Conservation (phyloP, 2,113 vertebrate species). For the Dryoscopus gambensis region DNA sequence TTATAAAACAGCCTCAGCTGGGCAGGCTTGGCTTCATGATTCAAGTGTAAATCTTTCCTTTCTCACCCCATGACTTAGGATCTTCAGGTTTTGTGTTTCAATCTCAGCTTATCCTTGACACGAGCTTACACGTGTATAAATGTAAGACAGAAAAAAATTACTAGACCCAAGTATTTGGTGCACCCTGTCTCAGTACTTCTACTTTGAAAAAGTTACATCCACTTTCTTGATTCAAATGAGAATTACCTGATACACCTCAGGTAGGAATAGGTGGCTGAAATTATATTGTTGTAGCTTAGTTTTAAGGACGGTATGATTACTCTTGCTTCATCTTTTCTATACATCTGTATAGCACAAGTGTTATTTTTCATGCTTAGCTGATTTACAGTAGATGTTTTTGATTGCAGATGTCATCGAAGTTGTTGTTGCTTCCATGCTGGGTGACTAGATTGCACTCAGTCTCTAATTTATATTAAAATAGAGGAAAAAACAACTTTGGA, state of each 20-base stretch:
- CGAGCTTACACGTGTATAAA: not conserved
- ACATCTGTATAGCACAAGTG: not conserved
- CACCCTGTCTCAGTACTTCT: not conserved
- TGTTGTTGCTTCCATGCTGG: not conserved
- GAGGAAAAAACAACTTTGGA: rapidly evolving
- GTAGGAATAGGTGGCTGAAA: not conserved
- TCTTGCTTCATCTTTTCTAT: not conserved
- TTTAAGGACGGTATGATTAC: not conserved
- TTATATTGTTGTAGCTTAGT: not conserved
- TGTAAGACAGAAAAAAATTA: not conserved
- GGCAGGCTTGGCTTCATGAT: not conserved
- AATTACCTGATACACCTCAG: not conserved
- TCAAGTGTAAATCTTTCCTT: not conserved
- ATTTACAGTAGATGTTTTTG: not conserved
- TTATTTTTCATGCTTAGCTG: not conserved
- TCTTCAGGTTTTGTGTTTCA: not conserved
- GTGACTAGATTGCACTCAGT: not conserved
- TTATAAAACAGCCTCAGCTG: not conserved
- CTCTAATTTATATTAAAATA: not conserved
- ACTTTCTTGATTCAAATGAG: not conserved
- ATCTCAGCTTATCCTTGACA: not conserved
- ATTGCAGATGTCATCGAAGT: not conserved
- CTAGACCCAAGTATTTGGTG: not conserved
- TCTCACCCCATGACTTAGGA: not conserved
- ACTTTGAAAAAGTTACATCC: not conserved